phyloP scores from a whole-genome alignment of 2,113 vertebrate genomes.

The Corapipo altera region DNA sequence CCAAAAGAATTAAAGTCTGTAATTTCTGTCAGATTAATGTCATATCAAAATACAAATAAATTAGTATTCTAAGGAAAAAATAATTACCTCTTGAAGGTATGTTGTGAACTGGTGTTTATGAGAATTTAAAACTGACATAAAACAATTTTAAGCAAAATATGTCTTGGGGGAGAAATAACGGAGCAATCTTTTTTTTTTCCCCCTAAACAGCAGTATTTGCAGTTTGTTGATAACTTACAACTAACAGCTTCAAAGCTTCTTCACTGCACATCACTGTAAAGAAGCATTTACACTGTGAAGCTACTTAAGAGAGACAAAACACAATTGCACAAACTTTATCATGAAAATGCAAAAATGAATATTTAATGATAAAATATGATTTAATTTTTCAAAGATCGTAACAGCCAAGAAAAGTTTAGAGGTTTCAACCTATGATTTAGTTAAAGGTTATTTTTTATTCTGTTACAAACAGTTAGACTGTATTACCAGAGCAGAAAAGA shows the following conservation, averaged over 20 bases:
- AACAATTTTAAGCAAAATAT: neutral
- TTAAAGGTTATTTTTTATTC: neutral
- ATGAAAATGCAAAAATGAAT: neutral
- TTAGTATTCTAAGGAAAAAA: neutral
- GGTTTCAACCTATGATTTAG: neutral
- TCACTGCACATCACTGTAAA: neutral
- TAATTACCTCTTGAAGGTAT: neutral
- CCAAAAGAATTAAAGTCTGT: neutral
- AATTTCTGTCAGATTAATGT: neutral
- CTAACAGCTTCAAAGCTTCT: neutral
- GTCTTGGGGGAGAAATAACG: neutral
- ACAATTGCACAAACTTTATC: neutral
- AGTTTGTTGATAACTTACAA: neutral
- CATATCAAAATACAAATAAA: neutral
- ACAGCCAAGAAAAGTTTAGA: neutral
- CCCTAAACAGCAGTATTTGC: neutral
- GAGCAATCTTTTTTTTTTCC: neutral
- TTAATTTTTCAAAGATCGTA: neutral
- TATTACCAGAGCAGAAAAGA: neutral
- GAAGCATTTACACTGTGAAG: neutral
- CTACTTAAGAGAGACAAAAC: neutral
- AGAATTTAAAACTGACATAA: neutral
- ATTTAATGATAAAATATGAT: neutral
- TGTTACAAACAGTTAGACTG: neutral
- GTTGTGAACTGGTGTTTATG: neutral